These are phyloP conservation scores for Rhamphomyia laevipes DNA, from an alignment of 2,888 invertebrate species.

Conservation along the genomic window DNA sequence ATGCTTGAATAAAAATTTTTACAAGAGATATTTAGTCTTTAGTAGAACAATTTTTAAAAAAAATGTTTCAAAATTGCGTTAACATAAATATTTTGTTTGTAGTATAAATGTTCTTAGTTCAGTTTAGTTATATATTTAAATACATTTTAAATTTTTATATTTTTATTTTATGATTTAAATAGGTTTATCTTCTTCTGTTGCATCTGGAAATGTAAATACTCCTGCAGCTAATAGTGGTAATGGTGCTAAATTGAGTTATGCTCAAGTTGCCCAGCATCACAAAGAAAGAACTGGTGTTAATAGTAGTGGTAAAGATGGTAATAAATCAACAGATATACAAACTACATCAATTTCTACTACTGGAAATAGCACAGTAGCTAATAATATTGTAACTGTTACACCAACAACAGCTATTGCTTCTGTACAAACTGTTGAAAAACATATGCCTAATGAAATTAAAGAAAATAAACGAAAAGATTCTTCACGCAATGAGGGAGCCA, in stretches of 20 bases:
- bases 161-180: background rate
- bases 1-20: too few relatives aligned
- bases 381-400: background rate
- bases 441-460: slow-evolving; percentile 14
- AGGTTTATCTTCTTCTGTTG: slow-evolving; percentile 16
- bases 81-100: too few relatives aligned
- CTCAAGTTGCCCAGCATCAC: slow-evolving; percentile 54
- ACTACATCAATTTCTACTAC: slow-evolving; percentile 2
- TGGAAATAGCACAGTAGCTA: slow-evolving; percentile 6
- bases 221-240: slow-evolving; percentile 18
- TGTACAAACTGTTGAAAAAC: slow-evolving; percentile 11
- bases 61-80: too few relatives aligned
- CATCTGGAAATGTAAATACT: slow-evolving; percentile 15
- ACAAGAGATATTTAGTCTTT: too few relatives aligned
- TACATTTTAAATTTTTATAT: background rate
- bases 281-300: slow-evolving; percentile 36
- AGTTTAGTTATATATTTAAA: too few relatives aligned
- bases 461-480: slow-evolving; percentile 17
- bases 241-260: slow-evolving; percentile 44
- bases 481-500: slow-evolving; percentile 24
- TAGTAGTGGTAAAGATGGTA: slow-evolving; percentile 10
- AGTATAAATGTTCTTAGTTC: too few relatives aligned
- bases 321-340: slow-evolving; percentile 11
- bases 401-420: background rate
- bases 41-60: too few relatives aligned